These are phyloP conservation scores for Cassiopea xamachana DNA, from an alignment of 30 jellyfish, hydroid and myxozoan genomes.

Conservation along the genomic window DNA sequence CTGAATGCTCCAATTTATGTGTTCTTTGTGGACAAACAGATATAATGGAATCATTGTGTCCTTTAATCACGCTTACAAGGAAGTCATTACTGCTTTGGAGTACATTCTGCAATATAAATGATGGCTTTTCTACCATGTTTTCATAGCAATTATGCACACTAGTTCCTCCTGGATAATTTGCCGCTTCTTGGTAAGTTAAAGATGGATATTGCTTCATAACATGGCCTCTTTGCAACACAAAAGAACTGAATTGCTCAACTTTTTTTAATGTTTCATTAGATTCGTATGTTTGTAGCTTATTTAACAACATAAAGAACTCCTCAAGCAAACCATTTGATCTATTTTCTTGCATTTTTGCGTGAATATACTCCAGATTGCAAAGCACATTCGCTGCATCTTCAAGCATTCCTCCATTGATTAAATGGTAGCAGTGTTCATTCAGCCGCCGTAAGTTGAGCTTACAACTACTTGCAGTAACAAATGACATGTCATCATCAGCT, in stretches of 20 bases:
- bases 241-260: slow-evolving; percentile 39
- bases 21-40: slow-evolving; percentile 8
- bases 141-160: not conserved
- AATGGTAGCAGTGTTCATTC: slow-evolving; percentile 41
- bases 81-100: not conserved
- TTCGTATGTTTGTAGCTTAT: not conserved
- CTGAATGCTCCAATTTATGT: not conserved
- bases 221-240: slow-evolving; percentile 56
- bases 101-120: not conserved
- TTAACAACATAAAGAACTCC: not conserved
- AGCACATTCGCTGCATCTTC: slow-evolving; percentile 41
- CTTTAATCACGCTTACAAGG: slow-evolving; percentile 20
- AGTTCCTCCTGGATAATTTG: slow-evolving; percentile 5
- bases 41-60: slow-evolving; percentile 35
- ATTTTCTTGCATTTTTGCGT: slow-evolving; percentile 11
- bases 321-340: not conserved
- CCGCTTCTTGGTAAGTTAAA: slow-evolving; percentile 46
- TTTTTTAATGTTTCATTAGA: not conserved
- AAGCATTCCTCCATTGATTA: slow-evolving; percentile 31
- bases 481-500: slow-evolving; percentile 13
- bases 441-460: slow-evolving; percentile 36
- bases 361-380: slow-evolving; percentile 33
- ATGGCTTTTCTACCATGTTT: not conserved
- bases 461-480: slow-evolving; percentile 20
- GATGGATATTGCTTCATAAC: slow-evolving; percentile 28